These are phyloP conservation scores for Prochilodus magdalenae DNA, from an alignment of 2,113 vertebrate genomes.

Conservation along the genomic window DNA sequence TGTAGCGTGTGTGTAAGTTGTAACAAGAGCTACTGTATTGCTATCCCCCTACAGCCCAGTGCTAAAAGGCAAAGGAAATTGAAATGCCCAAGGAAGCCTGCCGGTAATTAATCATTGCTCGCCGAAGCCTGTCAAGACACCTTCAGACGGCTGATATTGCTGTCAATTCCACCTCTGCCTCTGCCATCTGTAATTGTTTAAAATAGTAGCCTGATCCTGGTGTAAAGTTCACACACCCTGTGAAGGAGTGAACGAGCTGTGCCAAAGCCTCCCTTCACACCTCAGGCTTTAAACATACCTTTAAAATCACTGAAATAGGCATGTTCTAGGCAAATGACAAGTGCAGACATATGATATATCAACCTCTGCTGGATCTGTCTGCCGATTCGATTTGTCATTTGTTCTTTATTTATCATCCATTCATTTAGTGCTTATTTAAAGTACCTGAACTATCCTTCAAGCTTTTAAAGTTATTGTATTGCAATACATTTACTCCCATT, in stretches of 20 bases:
- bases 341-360: background rate
- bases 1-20: slow-evolving; percentile 53
- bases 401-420: too few relatives aligned
- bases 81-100: slow-evolving; percentile 81
- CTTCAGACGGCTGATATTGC: slow-evolving; percentile 84
- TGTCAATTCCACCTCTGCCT: slow-evolving; percentile 85
- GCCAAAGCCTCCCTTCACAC: background rate
- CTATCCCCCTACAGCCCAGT: slow-evolving; percentile 76
- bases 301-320: background rate
- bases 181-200: slow-evolving; percentile 93
- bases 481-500: too few relatives aligned
- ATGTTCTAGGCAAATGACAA: background rate
- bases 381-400: background rate
- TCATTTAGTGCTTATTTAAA: too few relatives aligned
- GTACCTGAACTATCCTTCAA: too few relatives aligned
- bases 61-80: slow-evolving; percentile 87
- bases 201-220: slow-evolving; percentile 76
- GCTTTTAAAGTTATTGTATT: too few relatives aligned
- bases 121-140: slow-evolving; percentile 91
- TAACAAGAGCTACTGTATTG: slow-evolving; percentile 83
- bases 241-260: background rate
- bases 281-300: background rate
- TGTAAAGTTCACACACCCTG: slow-evolving; percentile 77
- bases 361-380: background rate
- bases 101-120: slow-evolving; percentile 95